Conservation (phyloP, 1,140 invertebrate genomes). For the Lepidurus apus region DNA sequence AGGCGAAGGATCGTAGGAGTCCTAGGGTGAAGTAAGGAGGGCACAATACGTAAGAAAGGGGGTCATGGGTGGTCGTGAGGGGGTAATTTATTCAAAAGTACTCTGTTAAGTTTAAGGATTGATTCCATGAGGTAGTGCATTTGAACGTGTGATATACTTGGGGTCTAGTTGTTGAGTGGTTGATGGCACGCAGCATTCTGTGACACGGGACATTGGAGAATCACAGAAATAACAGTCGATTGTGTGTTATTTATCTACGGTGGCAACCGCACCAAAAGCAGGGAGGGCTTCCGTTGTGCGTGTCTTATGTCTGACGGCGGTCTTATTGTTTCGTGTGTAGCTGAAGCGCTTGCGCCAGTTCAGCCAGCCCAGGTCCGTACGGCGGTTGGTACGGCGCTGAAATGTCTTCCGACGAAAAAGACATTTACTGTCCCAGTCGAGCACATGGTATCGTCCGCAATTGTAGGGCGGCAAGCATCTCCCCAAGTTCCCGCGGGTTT, state of each 20-base stretch:
- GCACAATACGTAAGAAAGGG: too few relatives aligned
- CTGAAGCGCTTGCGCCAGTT: background rate
- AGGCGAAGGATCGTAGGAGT: too few relatives aligned
- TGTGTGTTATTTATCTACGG: constrained; percentile 4
- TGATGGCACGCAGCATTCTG: constrained; percentile 3
- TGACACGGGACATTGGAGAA: background rate
- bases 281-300: background rate
- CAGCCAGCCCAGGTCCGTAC: background rate
- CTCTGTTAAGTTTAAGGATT: too few relatives aligned
- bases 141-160: too few relatives aligned
- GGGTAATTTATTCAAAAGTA: too few relatives aligned
- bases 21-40: too few relatives aligned
- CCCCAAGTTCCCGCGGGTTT: background rate
- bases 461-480: background rate
- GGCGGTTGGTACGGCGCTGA: background rate
- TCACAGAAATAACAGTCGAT: background rate
- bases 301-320: background rate
- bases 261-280: background rate
- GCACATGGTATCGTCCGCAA: background rate
- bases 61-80: too few relatives aligned
- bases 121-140: too few relatives aligned
- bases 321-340: background rate
- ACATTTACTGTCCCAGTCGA: background rate
- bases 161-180: background rate
- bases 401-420: constrained; percentile 14